These are phyloP conservation scores for Cuculus canorus DNA, from an alignment of 2,797 vertebrate species.

Conservation along the genomic window DNA sequence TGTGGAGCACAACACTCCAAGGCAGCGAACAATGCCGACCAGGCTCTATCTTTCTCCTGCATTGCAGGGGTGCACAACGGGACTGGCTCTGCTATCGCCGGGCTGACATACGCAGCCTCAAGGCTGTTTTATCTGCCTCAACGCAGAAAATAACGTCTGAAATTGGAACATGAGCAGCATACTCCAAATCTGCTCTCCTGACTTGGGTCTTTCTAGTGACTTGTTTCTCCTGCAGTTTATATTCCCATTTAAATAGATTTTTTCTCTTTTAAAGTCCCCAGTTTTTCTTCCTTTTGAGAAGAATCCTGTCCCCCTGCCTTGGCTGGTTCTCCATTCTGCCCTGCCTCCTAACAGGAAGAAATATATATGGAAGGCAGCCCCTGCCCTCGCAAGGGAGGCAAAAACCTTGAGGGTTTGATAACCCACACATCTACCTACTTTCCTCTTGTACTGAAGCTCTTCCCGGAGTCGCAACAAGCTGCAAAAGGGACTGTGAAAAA, in stretches of 20 bases:
- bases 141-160: not conserved
- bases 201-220: not conserved
- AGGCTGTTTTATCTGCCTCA: not conserved
- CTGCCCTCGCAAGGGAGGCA: not conserved
- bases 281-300: not conserved
- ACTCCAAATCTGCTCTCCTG: not conserved
- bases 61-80: accelerated
- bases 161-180: not conserved
- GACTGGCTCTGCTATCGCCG: accelerated
- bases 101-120: not conserved
- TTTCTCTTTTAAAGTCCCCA: not conserved
- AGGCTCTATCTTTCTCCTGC: not conserved
- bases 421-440: not conserved
- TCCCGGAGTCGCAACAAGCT: not conserved
- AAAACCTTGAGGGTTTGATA: not conserved
- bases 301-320: not conserved
- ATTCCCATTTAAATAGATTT: not conserved
- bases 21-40: not conserved
- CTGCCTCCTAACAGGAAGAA: accelerated
- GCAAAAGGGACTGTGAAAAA: not conserved
- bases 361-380: not conserved
- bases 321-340: accelerated
- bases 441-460: not conserved
- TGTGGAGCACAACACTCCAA: not conserved
- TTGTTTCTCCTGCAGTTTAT: not conserved